phyloP scores from a whole-genome alignment of 2,888 invertebrate species.

The Lasioglossum lativentre region DNA sequence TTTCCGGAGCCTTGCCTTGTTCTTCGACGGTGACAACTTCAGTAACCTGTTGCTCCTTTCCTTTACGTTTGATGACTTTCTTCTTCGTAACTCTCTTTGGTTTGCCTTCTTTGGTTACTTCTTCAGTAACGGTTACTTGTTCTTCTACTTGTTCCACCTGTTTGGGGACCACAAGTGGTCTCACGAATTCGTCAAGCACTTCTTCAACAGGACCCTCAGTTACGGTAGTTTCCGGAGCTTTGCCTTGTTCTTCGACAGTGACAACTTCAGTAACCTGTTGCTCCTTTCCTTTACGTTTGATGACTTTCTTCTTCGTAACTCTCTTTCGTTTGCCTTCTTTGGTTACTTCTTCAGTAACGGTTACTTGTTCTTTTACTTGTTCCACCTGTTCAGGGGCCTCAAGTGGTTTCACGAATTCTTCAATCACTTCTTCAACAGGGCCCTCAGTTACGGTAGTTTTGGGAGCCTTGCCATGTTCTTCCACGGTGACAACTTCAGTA shows the following conservation, averaged over 20 bases:
- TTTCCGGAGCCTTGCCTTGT: too few species aligned
- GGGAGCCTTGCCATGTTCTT: constrained; percentile 68
- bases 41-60: too few species aligned
- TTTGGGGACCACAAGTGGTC: too few species aligned
- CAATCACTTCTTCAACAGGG: constrained; percentile 29
- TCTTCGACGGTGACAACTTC: too few species aligned
- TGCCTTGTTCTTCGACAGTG: constrained; percentile 76
- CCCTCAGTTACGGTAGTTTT: constrained; percentile 82
- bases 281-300: constrained; percentile 64
- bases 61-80: too few species aligned
- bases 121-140: too few species aligned
- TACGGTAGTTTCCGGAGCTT: constrained; percentile 70
- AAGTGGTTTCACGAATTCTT: too few species aligned
- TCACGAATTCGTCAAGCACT: constrained; percentile 69
- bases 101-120: too few species aligned
- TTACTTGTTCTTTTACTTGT: constrained; percentile 66
- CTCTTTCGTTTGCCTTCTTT: constrained; percentile 70
- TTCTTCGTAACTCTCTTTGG: too few species aligned
- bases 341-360: constrained; percentile 71
- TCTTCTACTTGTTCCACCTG: too few species aligned
- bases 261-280: constrained; percentile 66
- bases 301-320: constrained; percentile 71
- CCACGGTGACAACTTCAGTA: constrained; percentile 76
- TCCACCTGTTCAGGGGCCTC: too few species aligned
- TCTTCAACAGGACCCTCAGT: constrained; percentile 80